Percentiles rank a stretch among this genome's conserved stretches.
These are phyloP conservation scores for Umimayanthus chanpuru DNA, from an alignment of 92 coral and sea anemone species.

Conservation along the genomic window DNA sequence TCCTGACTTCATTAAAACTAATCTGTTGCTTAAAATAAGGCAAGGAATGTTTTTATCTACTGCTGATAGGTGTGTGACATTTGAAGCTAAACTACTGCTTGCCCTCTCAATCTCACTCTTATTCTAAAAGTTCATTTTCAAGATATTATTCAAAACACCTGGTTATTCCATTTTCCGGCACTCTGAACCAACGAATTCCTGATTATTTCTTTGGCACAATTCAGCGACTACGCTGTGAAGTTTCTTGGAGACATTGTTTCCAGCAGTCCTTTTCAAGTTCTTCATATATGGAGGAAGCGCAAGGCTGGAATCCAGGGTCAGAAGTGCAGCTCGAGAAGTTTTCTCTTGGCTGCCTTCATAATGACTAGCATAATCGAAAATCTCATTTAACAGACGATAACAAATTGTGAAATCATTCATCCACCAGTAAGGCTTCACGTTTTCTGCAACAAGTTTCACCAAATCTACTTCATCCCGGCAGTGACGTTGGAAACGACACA, in stretches of 20 bases:
- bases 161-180: slow-evolving; percentile 22
- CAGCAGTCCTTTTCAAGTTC: slow-evolving; percentile 23
- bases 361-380: slow-evolving; percentile 20
- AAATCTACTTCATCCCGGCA: slow-evolving; percentile 21
- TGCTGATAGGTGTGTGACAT: not conserved
- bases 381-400: slow-evolving; percentile 19
- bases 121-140: not conserved
- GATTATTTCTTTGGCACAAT: not conserved
- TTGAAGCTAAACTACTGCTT: not conserved
- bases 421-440: slow-evolving; percentile 11
- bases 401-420: slow-evolving; percentile 27
- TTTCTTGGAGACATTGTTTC: slow-evolving; percentile 3
- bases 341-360: slow-evolving; percentile 19
- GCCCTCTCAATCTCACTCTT: not conserved
- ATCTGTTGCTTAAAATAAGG: slow-evolving; percentile 19
- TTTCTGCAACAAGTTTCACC: slow-evolving; percentile 29
- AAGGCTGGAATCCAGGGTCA: slow-evolving; percentile 1
- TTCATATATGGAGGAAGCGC: slow-evolving; percentile 6
- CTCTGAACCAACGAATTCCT: slow-evolving; percentile 28
- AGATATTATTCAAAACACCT: not conserved
- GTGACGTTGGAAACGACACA: slow-evolving; percentile 30
- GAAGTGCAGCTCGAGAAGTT: slow-evolving; percentile 20
- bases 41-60: not conserved
- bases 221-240: not conserved
- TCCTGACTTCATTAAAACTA: slow-evolving; percentile 15